phyloP scores from a whole-genome alignment of 1,140 invertebrate genomes.

The Pteromalus puparum region DNA sequence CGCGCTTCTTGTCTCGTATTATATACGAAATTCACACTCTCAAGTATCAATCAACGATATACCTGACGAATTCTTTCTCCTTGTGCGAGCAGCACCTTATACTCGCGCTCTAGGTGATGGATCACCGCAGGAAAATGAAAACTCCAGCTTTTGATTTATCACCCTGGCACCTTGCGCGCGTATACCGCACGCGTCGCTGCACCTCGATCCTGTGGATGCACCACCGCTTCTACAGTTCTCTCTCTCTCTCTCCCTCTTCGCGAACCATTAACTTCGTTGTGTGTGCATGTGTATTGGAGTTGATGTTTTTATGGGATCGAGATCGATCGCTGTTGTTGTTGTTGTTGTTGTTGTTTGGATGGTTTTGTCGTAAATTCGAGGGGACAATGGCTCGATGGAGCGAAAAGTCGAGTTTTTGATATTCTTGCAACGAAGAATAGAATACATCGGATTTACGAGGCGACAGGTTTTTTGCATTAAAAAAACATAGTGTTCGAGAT shows the following conservation, averaged over 20 bases:
- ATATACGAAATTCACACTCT: no score
- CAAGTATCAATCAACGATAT: no score
- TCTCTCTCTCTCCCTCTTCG: neutral
- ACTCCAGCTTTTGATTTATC: neutral
- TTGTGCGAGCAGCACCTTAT: neutral
- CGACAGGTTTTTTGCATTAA: no score
- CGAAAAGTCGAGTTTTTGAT: no score
- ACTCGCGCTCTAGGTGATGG: neutral
- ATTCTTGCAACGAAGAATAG: no score
- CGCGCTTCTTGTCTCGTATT: no score
- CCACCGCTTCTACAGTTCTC: no score
- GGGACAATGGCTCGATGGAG: no score
- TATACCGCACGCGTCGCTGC: neutral
- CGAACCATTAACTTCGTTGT: neutral
- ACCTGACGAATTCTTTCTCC: neutral
- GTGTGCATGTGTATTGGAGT: neutral
- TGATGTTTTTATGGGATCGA: neutral
- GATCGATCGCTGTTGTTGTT: neutral
- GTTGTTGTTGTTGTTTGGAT: no score
- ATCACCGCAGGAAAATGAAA: conserved; percentile 2
- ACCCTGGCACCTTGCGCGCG: no score
- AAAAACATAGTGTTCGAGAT: no score
- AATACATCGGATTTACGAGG: no score
- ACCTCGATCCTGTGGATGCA: neutral
- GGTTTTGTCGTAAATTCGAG: neutral